Evolutionary conservation across 1,140 invertebrate genomes (phyloP).

Genomic region (Aphis craccivora): DNA sequence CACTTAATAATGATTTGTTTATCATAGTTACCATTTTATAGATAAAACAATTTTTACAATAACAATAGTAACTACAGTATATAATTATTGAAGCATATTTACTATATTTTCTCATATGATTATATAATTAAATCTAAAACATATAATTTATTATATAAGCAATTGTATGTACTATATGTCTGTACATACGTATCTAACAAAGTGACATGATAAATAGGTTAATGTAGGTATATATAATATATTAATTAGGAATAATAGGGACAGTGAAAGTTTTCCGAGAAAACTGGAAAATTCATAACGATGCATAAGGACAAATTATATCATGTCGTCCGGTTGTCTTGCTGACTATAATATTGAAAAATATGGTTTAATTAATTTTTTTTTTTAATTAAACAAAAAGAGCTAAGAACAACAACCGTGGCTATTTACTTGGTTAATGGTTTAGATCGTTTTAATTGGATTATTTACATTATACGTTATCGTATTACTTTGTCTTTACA

Average conservation of each 20-base stretch:
- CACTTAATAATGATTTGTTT: background rate
- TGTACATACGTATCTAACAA: background rate
- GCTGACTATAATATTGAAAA: background rate
- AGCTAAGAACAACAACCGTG: background rate
- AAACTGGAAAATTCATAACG: background rate
- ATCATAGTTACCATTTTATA: background rate
- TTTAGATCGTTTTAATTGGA: background rate
- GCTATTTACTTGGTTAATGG: background rate
- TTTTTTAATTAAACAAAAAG: background rate
- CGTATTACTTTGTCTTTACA: background rate
- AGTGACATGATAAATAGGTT: background rate
- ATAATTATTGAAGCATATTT: no score
- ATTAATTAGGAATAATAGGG: background rate
- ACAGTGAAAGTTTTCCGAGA: background rate
- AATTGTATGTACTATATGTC: no score
- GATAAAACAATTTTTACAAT: background rate
- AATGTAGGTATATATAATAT: background rate
- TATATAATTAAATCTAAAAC: no score
- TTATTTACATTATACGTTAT: slow-evolving; percentile 3
- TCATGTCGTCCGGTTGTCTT: background rate
- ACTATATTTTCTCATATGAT: no score
- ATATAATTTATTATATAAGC: no score
- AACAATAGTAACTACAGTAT: no score
- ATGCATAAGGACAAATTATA: background rate
- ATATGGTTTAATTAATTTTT: background rate